Conservation (phyloP, 1,140 invertebrate genomes). For the Hycleus phaleratus region DNA sequence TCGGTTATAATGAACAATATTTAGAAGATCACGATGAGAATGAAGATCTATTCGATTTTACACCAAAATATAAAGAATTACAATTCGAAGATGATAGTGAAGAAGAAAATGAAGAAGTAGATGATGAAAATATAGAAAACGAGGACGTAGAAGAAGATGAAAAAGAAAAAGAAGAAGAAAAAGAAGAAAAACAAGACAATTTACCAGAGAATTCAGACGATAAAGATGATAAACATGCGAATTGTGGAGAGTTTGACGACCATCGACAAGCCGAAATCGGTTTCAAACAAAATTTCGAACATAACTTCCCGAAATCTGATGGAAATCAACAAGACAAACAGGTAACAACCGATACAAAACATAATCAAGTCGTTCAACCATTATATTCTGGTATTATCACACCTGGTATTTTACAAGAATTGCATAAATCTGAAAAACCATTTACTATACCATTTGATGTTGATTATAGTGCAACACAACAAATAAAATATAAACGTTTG, state of each 20-base stretch:
- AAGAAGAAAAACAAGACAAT: no score
- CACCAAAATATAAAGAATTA: not conserved
- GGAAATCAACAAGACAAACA: not conserved
- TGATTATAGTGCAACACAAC: conserved; percentile 19
- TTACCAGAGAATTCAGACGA: no score
- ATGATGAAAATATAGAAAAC: conserved; percentile 1
- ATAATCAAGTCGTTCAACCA: conserved; percentile 19
- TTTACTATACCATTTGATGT: conserved; percentile 21
- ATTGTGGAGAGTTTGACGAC: not conserved
- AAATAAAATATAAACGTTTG: conserved; percentile 11
- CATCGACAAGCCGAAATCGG: not conserved
- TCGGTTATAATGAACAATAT: no score
- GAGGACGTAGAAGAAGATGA: conserved; percentile 9
- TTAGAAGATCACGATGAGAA: no score
- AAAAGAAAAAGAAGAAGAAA: no score
- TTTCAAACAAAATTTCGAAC: conserved; percentile 4
- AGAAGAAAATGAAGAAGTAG: conserved; percentile 7
- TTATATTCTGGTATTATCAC: conserved; percentile 17
- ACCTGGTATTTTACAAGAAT: conserved; percentile 4
- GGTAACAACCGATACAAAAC: not conserved
- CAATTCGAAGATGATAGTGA: not conserved
- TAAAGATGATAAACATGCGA: no score
- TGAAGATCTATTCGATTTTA: no score
- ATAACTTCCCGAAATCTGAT: not conserved
- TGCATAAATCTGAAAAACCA: conserved; percentile 17